Conservation (phyloP, 64 coral and sea anemone genomes). For the Anthopleura sola region DNA sequence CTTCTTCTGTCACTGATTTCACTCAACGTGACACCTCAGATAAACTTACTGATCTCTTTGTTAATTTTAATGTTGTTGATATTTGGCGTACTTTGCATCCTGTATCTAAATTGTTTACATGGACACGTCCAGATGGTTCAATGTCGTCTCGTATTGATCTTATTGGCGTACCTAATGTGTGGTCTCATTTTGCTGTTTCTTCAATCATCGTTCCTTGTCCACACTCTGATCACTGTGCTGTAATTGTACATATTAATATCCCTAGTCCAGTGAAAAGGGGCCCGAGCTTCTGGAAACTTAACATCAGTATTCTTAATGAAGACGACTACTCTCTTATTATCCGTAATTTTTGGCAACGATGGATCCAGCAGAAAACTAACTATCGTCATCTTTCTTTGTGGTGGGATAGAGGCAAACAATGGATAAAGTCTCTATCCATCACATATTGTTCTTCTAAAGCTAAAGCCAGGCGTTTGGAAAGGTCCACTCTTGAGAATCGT, state of each 20-base stretch:
- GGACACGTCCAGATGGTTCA: neutral
- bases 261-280: neutral
- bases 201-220: slow-evolving; percentile 3
- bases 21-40: neutral
- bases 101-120: neutral
- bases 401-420: neutral
- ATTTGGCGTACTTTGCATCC: slow-evolving; percentile 18
- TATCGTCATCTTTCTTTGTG: neutral
- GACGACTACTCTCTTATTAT: neutral
- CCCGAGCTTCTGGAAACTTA: slow-evolving; percentile 38
- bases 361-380: neutral
- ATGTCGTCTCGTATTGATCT: slow-evolving; percentile 12
- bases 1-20: neutral
- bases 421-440: neutral
- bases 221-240: slow-evolving; percentile 28
- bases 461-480: too few species aligned
- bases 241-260: neutral
- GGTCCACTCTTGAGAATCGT: neutral
- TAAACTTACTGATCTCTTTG: neutral
- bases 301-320: neutral
- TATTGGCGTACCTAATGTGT: neutral
- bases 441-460: neutral
- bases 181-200: neutral
- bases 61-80: neutral
- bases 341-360: neutral